These are phyloP conservation scores for Euura saliciscinereae DNA, from an alignment of 1,140 invertebrate genomes.

Conservation along the genomic window DNA sequence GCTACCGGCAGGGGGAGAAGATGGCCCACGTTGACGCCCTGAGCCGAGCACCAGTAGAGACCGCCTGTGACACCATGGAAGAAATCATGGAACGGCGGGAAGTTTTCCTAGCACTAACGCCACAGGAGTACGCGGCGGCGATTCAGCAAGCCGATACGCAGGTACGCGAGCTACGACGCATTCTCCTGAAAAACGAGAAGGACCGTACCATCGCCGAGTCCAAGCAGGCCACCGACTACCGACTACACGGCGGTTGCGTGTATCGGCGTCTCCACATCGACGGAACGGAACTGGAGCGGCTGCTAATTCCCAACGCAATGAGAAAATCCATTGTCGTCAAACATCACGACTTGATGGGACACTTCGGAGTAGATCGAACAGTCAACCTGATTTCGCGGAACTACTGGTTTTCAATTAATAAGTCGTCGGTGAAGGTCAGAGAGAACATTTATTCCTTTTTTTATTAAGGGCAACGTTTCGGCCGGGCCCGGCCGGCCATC, in stretches of 20 bases:
- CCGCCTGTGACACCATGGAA: constrained; percentile 5
- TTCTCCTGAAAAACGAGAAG: too few relatives aligned
- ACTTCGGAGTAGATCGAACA: constrained; percentile 24
- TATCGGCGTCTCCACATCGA: neutral
- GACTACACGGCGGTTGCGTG: neutral
- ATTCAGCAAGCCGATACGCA: too few relatives aligned
- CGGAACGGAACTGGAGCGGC: constrained; percentile 16
- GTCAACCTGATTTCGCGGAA: constrained; percentile 17
- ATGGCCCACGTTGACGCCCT: neutral
- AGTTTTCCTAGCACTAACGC: too few relatives aligned
- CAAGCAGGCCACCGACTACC: neutral
- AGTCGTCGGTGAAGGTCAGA: too few relatives aligned
- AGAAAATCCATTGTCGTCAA: constrained; percentile 15
- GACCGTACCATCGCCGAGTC: neutral
- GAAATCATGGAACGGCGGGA: too few relatives aligned
- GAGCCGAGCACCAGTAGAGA: constrained; percentile 11
- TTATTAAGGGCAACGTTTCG: too few relatives aligned
- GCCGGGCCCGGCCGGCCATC: too few relatives aligned
- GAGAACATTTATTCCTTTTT: too few relatives aligned
- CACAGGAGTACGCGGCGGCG: too few relatives aligned
- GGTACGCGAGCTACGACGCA: too few relatives aligned
- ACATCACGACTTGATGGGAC: constrained; percentile 15
- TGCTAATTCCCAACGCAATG: constrained; percentile 17
- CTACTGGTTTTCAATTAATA: too few relatives aligned
- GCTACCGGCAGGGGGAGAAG: neutral